These are phyloP conservation scores for Cephus pygmeus DNA, from an alignment of 2,888 invertebrate genomes.

Conservation along the genomic window DNA sequence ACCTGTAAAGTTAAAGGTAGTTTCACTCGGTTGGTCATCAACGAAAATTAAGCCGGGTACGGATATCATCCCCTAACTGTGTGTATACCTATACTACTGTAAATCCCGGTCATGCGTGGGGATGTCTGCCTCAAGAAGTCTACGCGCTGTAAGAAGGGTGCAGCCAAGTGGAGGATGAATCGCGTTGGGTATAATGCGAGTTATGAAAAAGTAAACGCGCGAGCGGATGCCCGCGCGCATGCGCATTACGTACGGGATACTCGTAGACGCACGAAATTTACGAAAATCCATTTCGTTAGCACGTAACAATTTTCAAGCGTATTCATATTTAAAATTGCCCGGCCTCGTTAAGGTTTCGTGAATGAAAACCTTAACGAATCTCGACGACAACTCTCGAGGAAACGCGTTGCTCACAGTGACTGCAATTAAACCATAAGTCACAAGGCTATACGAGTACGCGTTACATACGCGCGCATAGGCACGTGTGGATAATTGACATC, in stretches of 20 bases:
- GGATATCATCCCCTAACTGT: neutral
- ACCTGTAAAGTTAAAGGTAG: neutral
- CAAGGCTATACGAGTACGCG: neutral
- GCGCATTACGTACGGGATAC: neutral
- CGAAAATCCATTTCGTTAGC: neutral
- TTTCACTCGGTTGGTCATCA: neutral
- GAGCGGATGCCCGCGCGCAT: neutral
- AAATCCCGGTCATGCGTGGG: neutral
- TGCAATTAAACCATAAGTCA: slow-evolving; percentile 2
- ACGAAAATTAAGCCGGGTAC: neutral
- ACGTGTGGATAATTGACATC: neutral
- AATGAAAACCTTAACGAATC: slow-evolving; percentile 6
- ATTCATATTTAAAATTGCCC: neutral
- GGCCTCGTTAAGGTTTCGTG: slow-evolving; percentile 2
- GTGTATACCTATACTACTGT: neutral
- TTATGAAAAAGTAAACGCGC: neutral
- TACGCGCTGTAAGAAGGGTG: neutral
- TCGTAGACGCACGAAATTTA: neutral
- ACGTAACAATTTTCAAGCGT: neutral
- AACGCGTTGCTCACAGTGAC: neutral
- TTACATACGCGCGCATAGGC: neutral
- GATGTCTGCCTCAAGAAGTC: neutral
- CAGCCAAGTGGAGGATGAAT: neutral
- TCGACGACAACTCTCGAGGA: neutral
- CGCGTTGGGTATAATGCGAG: neutral